A percentile compares a stretch with the other conserved stretches of the same genome.
Evolutionary conservation across 2,888 invertebrate species (phyloP).

Genomic region (Amphipoea lucens): DNA sequence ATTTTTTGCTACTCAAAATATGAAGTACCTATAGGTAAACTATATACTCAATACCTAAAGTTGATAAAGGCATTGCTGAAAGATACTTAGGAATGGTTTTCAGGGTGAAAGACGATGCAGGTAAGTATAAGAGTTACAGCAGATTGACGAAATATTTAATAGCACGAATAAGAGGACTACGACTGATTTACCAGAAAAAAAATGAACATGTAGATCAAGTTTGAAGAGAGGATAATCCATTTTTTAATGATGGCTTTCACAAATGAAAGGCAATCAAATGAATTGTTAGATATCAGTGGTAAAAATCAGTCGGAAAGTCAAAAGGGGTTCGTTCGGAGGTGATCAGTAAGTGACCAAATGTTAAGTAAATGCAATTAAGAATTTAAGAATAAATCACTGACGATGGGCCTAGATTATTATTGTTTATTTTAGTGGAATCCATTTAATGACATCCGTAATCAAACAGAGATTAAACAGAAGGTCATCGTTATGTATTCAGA

Average conservation of each 20-base stretch:
- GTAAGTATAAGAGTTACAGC: neutral
- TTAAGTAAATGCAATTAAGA: neutral
- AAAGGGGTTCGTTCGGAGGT: neutral
- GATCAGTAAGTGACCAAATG: neutral
- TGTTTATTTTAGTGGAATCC: slow-evolving; percentile 8
- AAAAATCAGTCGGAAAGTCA: neutral
- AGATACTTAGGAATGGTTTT: neutral
- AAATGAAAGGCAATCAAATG: neutral
- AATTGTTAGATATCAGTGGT: neutral
- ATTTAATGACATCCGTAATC: slow-evolving; percentile 6
- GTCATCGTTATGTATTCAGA: slow-evolving; percentile 21
- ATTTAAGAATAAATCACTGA: neutral
- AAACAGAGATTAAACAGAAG: slow-evolving; percentile 14
- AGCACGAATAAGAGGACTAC: neutral
- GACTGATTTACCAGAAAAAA: neutral
- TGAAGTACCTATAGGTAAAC: neutral
- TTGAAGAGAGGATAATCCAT: neutral
- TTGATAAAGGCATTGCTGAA: neutral
- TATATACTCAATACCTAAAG: neutral
- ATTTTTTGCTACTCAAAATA: neutral
- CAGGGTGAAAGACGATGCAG: neutral
- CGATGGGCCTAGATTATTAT: neutral
- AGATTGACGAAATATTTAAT: neutral
- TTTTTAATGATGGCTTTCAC: neutral
- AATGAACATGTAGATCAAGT: neutral